These are phyloP conservation scores for Cavia aperea DNA, from an alignment of 2,113 vertebrate genomes.

Conservation along the genomic window DNA sequence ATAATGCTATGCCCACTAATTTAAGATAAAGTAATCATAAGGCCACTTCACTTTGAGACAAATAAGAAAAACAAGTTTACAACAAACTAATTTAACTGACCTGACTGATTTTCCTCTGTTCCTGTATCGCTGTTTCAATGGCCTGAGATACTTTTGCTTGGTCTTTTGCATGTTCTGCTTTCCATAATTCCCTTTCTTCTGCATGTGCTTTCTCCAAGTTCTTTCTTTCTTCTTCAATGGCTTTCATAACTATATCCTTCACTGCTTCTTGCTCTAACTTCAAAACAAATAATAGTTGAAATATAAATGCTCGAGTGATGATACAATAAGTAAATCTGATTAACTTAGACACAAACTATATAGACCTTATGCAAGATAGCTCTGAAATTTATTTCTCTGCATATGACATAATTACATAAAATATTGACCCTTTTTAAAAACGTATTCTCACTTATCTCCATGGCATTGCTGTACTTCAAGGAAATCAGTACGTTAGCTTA, in stretches of 20 bases:
- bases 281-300: constrained; percentile 54
- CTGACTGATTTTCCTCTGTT: constrained; percentile 75
- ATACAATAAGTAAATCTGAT: not conserved
- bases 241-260: constrained; percentile 73
- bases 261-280: constrained; percentile 77
- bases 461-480: not conserved
- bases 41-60: not conserved
- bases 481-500: not conserved
- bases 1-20: not conserved
- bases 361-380: not conserved
- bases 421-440: not conserved
- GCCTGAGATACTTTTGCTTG: constrained; percentile 71
- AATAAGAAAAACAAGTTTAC: not conserved
- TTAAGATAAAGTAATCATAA: not conserved
- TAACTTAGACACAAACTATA: not conserved
- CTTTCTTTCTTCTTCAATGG: constrained; percentile 77
- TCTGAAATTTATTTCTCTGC: not conserved
- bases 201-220: constrained; percentile 72
- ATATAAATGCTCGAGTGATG: not conserved
- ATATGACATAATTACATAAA: not conserved
- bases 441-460: not conserved
- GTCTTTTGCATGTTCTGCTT: constrained; percentile 70
- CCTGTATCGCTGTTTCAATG: constrained; percentile 71
- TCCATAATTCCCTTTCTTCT: constrained; percentile 78
- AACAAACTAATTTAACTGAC: constrained; percentile 63